A percentile compares a stretch with the other conserved stretches of the same genome.
Evolutionary conservation across 92 coral and sea anemone genomes (phyloP).

Genomic region (Parazoanthus atlanticus): DNA sequence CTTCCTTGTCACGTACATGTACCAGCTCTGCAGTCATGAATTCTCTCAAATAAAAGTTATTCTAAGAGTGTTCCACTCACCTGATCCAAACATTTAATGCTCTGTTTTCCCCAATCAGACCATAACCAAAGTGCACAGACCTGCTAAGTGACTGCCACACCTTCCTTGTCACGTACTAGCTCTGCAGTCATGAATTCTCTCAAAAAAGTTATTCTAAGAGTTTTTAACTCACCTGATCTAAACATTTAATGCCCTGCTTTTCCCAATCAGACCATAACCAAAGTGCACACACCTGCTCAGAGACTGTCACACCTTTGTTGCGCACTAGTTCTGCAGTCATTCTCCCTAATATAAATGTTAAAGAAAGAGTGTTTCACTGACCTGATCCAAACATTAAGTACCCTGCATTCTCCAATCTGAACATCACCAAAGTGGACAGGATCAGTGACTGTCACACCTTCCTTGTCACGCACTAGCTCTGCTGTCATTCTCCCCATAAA

Average conservation of each 20-base stretch:
- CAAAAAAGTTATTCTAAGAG: no score
- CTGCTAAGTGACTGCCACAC: conserved; percentile 61
- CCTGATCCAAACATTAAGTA: conserved; percentile 64
- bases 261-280: conserved; percentile 74
- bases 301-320: conserved; percentile 67
- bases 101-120: conserved; percentile 63
- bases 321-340: conserved; percentile 75
- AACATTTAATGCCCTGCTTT: conserved; percentile 50
- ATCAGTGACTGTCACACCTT: conserved; percentile 67
- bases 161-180: conserved; percentile 87
- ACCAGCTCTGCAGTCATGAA: conserved; percentile 83
- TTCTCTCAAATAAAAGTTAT: no score
- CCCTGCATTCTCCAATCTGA: conserved; percentile 59
- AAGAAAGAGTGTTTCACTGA: conserved; percentile 8
- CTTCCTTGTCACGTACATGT: conserved; percentile 81
- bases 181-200: conserved; percentile 78
- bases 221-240: conserved; percentile 62
- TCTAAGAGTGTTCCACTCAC: conserved; percentile 46
- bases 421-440: conserved; percentile 82
- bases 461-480: conserved; percentile 80
- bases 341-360: conserved; percentile 75
- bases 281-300: conserved; percentile 63
- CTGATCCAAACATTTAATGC: conserved; percentile 59
- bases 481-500: conserved; percentile 82
- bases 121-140: conserved; percentile 74